Conservation (phyloP, 2,888 invertebrate species). For the Bellardia pandia region DNA sequence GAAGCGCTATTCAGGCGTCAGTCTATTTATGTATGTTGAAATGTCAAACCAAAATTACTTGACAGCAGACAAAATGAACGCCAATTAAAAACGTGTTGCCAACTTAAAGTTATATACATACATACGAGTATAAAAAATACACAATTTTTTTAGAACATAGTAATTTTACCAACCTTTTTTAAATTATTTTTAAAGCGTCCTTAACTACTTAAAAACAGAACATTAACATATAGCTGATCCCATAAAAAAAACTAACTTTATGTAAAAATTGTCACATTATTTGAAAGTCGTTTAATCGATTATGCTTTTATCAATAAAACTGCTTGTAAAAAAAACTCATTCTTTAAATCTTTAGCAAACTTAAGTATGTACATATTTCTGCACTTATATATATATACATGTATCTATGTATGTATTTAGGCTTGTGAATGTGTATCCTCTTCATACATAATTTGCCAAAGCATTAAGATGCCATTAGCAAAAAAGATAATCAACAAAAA, state of each 20-base stretch:
- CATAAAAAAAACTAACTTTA: background rate
- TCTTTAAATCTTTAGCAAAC: background rate
- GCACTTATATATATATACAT: background rate
- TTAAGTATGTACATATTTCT: background rate
- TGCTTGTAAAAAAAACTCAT: background rate
- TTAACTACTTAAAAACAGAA: too few relatives aligned
- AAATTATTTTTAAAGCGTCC: too few relatives aligned
- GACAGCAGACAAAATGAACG: too few relatives aligned
- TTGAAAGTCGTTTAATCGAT: conserved; percentile 20
- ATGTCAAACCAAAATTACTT: too few relatives aligned
- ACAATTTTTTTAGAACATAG: too few relatives aligned
- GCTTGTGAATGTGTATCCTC: background rate
- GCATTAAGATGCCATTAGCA: conserved; percentile 69
- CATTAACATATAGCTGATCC: too few relatives aligned
- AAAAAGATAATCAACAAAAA: conserved; percentile 58
- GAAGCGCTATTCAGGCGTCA: too few relatives aligned
- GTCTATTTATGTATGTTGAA: too few relatives aligned
- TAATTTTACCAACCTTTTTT: too few relatives aligned
- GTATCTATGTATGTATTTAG: background rate
- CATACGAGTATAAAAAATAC: too few relatives aligned
- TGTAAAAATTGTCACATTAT: background rate
- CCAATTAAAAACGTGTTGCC: too few relatives aligned
- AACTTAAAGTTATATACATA: too few relatives aligned
- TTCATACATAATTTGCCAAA: conserved; percentile 47
- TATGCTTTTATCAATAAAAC: background rate